phyloP scores from a whole-genome alignment of 2,113 vertebrate genomes.

The Antechinus stuartii region DNA sequence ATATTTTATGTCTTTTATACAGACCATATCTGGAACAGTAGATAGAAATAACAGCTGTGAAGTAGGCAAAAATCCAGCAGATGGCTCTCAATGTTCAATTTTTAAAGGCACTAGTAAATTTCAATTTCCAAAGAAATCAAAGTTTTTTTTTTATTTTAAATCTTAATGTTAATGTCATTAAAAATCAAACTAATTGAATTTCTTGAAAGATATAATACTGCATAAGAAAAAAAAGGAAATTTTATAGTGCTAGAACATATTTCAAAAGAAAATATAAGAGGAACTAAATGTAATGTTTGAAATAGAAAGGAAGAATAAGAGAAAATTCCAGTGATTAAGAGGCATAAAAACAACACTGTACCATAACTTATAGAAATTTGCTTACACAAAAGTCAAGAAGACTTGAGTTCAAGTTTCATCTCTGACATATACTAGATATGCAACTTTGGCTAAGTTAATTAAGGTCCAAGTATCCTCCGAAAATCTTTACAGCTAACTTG shows the following conservation, averaged over 20 bases:
- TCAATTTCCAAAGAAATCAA: slow-evolving; percentile 53
- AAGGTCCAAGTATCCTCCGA: neutral
- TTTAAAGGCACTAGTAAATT: slow-evolving; percentile 55
- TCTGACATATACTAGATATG: neutral
- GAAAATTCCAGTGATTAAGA: slow-evolving; percentile 40
- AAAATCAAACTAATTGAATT: slow-evolving; percentile 41
- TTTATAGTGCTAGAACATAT: slow-evolving; percentile 28
- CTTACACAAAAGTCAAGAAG: neutral
- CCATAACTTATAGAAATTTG: too few relatives aligned
- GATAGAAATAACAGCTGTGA: slow-evolving; percentile 5
- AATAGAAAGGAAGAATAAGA: slow-evolving; percentile 13
- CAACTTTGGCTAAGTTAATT: neutral
- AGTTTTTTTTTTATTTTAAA: slow-evolving; percentile 26
- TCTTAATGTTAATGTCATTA: slow-evolving; percentile 30
- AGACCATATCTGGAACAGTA: slow-evolving; percentile 1
- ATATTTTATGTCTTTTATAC: neutral
- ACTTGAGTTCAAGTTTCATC: neutral
- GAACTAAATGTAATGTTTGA: slow-evolving; percentile 34
- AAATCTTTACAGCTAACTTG: neutral
- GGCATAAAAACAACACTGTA: neutral
- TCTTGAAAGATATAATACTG: slow-evolving; percentile 6
- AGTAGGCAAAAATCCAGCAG: slow-evolving; percentile 74
- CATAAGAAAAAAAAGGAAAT: slow-evolving; percentile 33
- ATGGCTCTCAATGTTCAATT: slow-evolving; percentile 80
- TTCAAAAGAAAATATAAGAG: neutral